Evolutionary conservation across 1,140 invertebrate genomes (phyloP), one percentile per base, ranked within the genome.

Genomic region (Eupeodes corollae): DNA sequence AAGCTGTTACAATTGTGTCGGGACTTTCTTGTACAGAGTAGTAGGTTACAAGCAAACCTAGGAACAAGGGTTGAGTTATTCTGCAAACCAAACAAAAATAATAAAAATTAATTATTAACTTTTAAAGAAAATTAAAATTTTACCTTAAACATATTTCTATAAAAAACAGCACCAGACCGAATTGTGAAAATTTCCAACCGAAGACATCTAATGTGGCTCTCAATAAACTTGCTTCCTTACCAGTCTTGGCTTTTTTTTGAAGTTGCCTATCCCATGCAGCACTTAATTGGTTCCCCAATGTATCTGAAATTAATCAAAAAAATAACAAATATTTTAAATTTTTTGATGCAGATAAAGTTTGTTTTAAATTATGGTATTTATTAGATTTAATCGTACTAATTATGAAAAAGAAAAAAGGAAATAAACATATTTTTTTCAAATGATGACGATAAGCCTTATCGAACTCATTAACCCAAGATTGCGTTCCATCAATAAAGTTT

Each of bases 1-100:
- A 80, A 2, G 82, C 82, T 50, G 67, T 67, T 69, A 71, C 53
- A 11, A 55, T 51, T 51, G 76, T 71, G 1, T 61, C 51, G 39
- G 56, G 61, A 51, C 72, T 64, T 11, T 65, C 61, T 12, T 72
- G 58, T 41, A 65, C 61, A 35, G 70, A 73, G 68, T 85, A 88
- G 69, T 78, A 85, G 42, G 76, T 73, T 44, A 91, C 76, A 40
- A 91, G 57, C 39, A 74, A 74, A 26, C 83, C 84, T 52, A 90
- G 71, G 58, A 82, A 78, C 48, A 88, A 63, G 10, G 86, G 85
- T 56, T 86, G 80, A 38, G 72, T 75, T 54, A 87, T 75, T 64
- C 85, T 89, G 67, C 38, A 69, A 67, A 61, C 47, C 38, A 53
- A 56, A 30, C 18, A 37, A 32, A 19, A 10, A 11, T 9, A 12